Conservation (phyloP, 2,797 vertebrate genomes). For the Darevskia nairensis region DNA sequence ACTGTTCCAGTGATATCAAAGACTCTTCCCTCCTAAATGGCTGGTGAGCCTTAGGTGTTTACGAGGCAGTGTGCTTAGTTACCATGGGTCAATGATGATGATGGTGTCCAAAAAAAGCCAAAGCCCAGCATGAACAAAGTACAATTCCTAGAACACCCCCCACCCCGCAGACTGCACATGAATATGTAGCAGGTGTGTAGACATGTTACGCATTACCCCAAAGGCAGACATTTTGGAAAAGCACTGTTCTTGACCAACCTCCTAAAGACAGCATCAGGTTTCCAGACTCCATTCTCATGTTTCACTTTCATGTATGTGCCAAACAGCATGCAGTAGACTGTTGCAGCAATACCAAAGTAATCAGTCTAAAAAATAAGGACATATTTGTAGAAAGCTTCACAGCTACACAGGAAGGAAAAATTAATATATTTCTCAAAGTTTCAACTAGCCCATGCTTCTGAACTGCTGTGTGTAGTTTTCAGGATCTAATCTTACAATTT, state of each 20-base stretch:
- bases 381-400: not conserved
- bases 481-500: not conserved
- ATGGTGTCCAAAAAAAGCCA: no score
- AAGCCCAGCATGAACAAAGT: no score
- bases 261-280: conserved; percentile 84
- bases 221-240: not conserved
- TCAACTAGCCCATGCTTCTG: not conserved
- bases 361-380: conserved; percentile 83
- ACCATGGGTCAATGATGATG: no score
- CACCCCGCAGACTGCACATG: no score
- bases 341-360: conserved; percentile 92
- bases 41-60: no score
- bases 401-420: not conserved
- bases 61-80: no score
- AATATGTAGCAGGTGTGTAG: not conserved
- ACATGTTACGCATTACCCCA: not conserved
- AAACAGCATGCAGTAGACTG: conserved; percentile 91
- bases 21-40: no score
- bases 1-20: no score
- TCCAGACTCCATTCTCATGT: conserved; percentile 86
- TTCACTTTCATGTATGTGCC: conserved; percentile 92
- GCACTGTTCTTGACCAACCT: conserved; percentile 75
- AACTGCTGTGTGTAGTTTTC: not conserved
- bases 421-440: not conserved
- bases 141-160: no score